These are phyloP conservation scores for Brenthis hecate DNA, from an alignment of 2,888 invertebrate species.

Conservation along the genomic window DNA sequence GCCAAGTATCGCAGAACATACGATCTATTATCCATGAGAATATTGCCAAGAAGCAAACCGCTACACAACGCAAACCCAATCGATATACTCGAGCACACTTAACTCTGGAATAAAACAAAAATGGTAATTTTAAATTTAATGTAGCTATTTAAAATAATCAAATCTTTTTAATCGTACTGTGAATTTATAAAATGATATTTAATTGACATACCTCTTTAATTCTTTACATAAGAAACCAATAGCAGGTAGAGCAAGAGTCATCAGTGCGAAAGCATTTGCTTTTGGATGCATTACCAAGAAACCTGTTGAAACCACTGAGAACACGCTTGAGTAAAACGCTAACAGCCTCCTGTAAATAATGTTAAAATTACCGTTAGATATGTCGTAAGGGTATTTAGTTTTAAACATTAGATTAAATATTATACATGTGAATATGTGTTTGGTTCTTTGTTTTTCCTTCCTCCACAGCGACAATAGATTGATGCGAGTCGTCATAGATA, in stretches of 20 bases:
- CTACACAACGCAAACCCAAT: slow-evolving; percentile 86
- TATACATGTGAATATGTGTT: too few species aligned
- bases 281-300: slow-evolving; percentile 89
- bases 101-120: slow-evolving; percentile 60
- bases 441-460: too few species aligned
- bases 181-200: background rate
- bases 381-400: too few species aligned
- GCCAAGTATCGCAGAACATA: slow-evolving; percentile 90
- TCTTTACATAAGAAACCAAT: slow-evolving; percentile 85
- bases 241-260: slow-evolving; percentile 88
- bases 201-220: slow-evolving; percentile 83
- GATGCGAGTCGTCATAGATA: too few species aligned
- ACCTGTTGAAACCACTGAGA: slow-evolving; percentile 85
- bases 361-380: background rate
- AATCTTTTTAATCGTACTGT: too few species aligned
- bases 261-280: slow-evolving; percentile 91
- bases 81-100: slow-evolving; percentile 86
- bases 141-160: background rate
- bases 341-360: slow-evolving; percentile 81
- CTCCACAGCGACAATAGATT: too few species aligned
- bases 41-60: slow-evolving; percentile 86
- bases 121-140: background rate
- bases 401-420: too few species aligned
- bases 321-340: slow-evolving; percentile 81
- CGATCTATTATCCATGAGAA: slow-evolving; percentile 91